phyloP scores from a whole-genome alignment of 2,797 vertebrate genomes.

The Chaetophractus vellerosus region DNA sequence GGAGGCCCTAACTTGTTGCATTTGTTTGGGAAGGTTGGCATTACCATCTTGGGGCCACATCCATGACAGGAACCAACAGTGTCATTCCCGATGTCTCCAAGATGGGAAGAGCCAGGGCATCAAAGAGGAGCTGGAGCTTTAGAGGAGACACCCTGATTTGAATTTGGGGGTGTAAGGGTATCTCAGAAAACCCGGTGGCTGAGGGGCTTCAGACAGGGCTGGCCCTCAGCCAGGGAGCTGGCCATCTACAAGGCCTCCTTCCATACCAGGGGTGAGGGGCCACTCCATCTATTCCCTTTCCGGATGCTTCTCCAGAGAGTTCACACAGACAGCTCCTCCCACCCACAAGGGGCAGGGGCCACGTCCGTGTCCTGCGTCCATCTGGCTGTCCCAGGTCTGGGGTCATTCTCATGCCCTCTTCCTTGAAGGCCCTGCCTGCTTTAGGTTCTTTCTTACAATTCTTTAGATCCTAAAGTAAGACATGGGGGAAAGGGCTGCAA shows the following conservation, averaged over 20 bases:
- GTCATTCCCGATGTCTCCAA: neutral
- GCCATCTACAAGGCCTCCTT: neutral
- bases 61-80: neutral
- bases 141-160: neutral
- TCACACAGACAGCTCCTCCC: neutral
- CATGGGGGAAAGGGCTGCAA: neutral
- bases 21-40: neutral
- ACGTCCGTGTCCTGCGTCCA: neutral
- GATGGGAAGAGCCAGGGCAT: neutral
- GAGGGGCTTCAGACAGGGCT: neutral
- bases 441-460: neutral
- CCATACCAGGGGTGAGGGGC: neutral
- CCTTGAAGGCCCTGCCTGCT: neutral
- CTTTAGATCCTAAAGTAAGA: neutral
- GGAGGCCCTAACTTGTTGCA: neutral
- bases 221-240: neutral
- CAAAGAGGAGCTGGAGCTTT: neutral
- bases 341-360: neutral
- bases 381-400: neutral
- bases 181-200: neutral
- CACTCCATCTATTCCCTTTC: neutral
- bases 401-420: neutral
- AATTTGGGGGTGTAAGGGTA: too few relatives aligned
- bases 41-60: neutral
- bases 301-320: neutral